Evolutionary conservation across 2,797 vertebrate genomes (phyloP).

Genomic region (Gallinago stenura): DNA sequence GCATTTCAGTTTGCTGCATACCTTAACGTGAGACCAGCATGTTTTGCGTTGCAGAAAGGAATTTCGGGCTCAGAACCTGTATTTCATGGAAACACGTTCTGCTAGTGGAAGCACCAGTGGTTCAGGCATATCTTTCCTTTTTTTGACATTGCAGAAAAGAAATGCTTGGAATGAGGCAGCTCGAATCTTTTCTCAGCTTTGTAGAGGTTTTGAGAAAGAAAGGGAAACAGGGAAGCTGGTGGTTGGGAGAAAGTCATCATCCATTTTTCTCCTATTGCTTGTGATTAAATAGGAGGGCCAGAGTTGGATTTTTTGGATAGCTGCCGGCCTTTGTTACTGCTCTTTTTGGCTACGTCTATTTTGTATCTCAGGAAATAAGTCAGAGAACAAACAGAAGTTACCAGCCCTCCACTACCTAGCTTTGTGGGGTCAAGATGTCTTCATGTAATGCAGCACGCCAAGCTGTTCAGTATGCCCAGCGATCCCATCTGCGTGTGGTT

Average conservation of each 20-base stretch:
- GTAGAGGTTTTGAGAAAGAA: background rate
- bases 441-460: background rate
- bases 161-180: conserved; percentile 33
- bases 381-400: background rate
- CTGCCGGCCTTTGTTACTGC: conserved; percentile 35
- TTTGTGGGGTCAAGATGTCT: background rate
- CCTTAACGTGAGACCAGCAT: background rate
- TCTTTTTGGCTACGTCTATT: conserved; percentile 14
- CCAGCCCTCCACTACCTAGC: background rate
- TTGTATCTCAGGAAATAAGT: conserved; percentile 66
- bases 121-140: background rate
- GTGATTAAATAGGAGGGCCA: background rate
- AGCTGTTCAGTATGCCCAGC: background rate
- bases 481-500: background rate
- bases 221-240: background rate
- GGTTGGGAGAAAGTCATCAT: background rate
- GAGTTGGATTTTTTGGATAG: background rate
- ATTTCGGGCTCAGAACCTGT: conserved; percentile 42
- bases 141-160: conserved; percentile 4
- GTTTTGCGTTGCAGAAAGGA: conserved; percentile 43
- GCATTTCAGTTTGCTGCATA: conserved; percentile 31
- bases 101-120: background rate
- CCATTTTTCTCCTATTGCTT: background rate
- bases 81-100: conserved; percentile 17
- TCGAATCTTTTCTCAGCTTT: background rate